These are phyloP conservation scores for Trididemnum clinides DNA, from an alignment of 23 tunicate genomes.

Conservation along the genomic window DNA sequence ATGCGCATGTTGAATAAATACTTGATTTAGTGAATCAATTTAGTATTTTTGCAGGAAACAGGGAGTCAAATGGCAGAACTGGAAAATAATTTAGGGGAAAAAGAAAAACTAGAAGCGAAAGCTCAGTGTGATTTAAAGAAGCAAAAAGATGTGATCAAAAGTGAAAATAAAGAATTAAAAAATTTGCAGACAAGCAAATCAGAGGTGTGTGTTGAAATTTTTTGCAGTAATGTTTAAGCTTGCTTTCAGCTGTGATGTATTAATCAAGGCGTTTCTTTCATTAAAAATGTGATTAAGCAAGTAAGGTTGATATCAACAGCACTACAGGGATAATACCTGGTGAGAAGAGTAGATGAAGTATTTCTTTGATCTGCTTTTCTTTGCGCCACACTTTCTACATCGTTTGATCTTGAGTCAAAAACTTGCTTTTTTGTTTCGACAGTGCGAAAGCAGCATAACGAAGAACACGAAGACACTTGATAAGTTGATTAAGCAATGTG, in stretches of 20 bases:
- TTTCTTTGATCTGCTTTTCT: not conserved
- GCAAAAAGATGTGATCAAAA: slow-evolving; percentile 66
- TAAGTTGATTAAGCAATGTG: slow-evolving; percentile 11
- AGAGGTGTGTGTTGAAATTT: slow-evolving; percentile 30
- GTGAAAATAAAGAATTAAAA: slow-evolving; percentile 69
- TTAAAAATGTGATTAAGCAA: too few relatives aligned
- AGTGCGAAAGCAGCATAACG: slow-evolving; percentile 55
- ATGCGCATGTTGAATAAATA: too few relatives aligned
- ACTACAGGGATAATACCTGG: too few relatives aligned
- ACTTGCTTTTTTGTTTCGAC: not conserved
- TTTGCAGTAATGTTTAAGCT: not conserved
- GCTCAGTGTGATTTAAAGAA: slow-evolving; percentile 67
- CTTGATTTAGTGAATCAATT: too few relatives aligned
- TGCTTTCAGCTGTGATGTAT: too few relatives aligned
- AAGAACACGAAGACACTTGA: slow-evolving; percentile 52
- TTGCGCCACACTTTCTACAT: not conserved
- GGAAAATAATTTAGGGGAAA: slow-evolving; percentile 53
- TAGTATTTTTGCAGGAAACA: slow-evolving; percentile 35
- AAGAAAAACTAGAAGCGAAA: slow-evolving; percentile 84
- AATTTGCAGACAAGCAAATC: slow-evolving; percentile 59
- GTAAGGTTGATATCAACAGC: too few relatives aligned
- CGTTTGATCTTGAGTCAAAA: too few relatives aligned
- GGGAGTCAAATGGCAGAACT: slow-evolving; percentile 37
- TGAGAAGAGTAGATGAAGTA: too few relatives aligned
- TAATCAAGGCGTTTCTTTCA: too few relatives aligned